Base-by-base conservation (phyloP, 2,888 invertebrate species). In the Bombylius major region DNA sequence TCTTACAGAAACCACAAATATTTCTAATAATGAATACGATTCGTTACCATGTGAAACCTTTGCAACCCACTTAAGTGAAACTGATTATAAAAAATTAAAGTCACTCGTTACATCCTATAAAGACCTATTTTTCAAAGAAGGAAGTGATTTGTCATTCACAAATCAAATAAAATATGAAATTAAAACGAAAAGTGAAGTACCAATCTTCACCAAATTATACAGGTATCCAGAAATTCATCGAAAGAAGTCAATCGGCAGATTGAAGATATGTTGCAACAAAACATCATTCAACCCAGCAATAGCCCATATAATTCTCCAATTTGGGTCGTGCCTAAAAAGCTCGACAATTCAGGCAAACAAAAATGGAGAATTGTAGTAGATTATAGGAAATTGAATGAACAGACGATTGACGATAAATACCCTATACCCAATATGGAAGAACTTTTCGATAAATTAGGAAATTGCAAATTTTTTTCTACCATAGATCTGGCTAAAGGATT, bases 401-500 rank as follows among this genome's bases (percentile, higher is more conserved):
- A 56, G 46, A 63, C 64, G 3, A 56, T 62, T 3, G 60, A 60
- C 7, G 64, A 64, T 49, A 57, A 44, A 50, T 64, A 60, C 55
- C 63, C 63, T 12, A 39, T 62, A 11, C 62, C 62, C 3, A 55
- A 62, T 45, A 62, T 67, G 8, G 58, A 48, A 32, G 64, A 65
- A 8, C 62, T 65, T 8, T 53, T 65, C n/a, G 63, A 63, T 36
- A 61, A 63, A 51, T 33, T 67, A 31, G 65, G 63, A 9, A 57
- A 59, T 31, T 54, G 59, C 5, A 59, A 60, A 49, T 66, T 64
- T 57, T 64, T 67, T 53, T 56, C 62, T 0, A 59, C 58, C 0
- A 47, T 65, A 7, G 65, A 68, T 54, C 53, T 66, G 7, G 62
- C 63, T 3, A 60, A 59, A 39, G 67, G 65, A 7, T 68, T 62